phyloP scores from a whole-genome alignment of 2,888 invertebrate species.

The Alcis repandata region DNA sequence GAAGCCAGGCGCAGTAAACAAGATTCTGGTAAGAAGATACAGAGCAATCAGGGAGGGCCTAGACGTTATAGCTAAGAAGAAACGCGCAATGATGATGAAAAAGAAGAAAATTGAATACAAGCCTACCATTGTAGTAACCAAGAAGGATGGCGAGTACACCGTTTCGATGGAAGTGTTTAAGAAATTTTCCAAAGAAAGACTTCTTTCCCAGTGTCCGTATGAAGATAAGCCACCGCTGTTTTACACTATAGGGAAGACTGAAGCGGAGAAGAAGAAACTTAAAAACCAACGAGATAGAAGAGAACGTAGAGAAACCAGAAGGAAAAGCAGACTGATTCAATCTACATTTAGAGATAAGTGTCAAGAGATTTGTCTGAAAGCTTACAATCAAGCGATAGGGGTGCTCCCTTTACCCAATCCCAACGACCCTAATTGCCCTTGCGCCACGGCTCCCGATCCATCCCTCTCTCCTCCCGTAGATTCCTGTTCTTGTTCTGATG shows the following conservation, averaged over 20 bases:
- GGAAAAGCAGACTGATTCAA: constrained; percentile 75
- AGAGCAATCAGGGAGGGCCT: constrained; percentile 70
- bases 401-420: constrained; percentile 73
- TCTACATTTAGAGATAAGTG: constrained; percentile 79
- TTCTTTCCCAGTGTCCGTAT: constrained; percentile 76
- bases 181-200: constrained; percentile 77
- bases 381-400: constrained; percentile 81
- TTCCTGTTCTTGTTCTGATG: constrained; percentile 80
- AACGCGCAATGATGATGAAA: constrained; percentile 71
- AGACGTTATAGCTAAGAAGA: constrained; percentile 76
- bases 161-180: constrained; percentile 83
- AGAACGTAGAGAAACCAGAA: constrained; percentile 75
- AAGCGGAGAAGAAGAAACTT: constrained; percentile 71
- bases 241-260: constrained; percentile 78
- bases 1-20: constrained; percentile 79
- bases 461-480: constrained; percentile 65
- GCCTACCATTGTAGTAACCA: constrained; percentile 73
- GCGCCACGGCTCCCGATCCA: constrained; percentile 57
- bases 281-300: constrained; percentile 72
- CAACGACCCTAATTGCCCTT: constrained; percentile 77
- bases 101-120: constrained; percentile 79
- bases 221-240: constrained; percentile 77
- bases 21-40: constrained; percentile 72
- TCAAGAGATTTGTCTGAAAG: constrained; percentile 81
- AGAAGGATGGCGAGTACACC: constrained; percentile 75